phyloP scores from a whole-genome alignment of 2,888 invertebrate genomes.

The Corythucha ciliata region DNA sequence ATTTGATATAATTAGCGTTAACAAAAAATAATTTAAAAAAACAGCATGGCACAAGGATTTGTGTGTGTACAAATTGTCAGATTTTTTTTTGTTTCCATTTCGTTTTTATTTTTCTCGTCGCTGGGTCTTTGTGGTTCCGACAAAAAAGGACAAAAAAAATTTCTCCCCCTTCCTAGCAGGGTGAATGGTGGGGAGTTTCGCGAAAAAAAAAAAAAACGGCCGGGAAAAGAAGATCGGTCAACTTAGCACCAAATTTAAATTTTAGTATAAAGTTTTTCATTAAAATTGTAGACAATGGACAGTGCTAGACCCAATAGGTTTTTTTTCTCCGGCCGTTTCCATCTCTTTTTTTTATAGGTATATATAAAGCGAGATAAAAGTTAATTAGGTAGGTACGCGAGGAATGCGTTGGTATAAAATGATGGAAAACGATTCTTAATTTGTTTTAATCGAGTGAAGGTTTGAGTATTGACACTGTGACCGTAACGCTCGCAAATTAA shows the following conservation, averaged over 20 bases:
- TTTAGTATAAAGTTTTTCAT: conserved; percentile 15
- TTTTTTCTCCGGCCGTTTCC: conserved; percentile 30
- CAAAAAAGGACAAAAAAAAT: conserved; percentile 6
- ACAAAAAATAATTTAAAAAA: no score
- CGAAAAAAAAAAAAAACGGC: conserved; percentile 26
- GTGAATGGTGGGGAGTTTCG: conserved; percentile 14
- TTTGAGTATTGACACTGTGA: no score
- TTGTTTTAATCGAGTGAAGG: no score
- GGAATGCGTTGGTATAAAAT: no score
- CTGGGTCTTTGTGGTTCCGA: conserved; percentile 19
- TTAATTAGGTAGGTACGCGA: not conserved
- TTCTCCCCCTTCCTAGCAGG: not conserved
- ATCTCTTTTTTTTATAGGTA: not conserved
- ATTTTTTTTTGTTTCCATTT: conserved; percentile 21
- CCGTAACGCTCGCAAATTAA: no score
- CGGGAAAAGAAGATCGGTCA: conserved; percentile 28
- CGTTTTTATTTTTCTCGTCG: conserved; percentile 16
- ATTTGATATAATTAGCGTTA: conserved; percentile 23
- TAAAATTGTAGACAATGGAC: conserved; percentile 30
- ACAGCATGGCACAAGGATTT: conserved; percentile 31
- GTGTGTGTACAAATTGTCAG: conserved; percentile 27
- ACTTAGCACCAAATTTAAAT: no score
- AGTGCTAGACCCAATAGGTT: conserved; percentile 30
- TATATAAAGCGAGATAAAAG: not conserved
- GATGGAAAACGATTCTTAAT: no score